phyloP scores from a whole-genome alignment of 2,888 invertebrate species.

The Campoplex capitator region DNA sequence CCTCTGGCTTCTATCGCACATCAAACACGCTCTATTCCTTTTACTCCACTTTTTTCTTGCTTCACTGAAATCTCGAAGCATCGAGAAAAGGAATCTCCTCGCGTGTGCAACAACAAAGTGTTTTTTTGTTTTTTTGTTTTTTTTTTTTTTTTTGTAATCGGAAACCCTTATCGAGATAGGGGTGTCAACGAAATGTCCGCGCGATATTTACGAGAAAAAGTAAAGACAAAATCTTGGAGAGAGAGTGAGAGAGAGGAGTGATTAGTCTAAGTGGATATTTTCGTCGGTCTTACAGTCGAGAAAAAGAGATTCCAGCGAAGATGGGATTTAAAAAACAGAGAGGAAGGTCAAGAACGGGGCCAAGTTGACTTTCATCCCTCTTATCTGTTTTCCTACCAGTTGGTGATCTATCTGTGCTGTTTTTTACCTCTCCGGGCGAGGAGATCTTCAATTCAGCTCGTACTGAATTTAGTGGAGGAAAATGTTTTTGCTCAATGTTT shows the following conservation, averaged over 20 bases:
- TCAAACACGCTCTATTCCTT: constrained; percentile 17
- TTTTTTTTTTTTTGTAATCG: not conserved
- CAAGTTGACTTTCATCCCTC: constrained; percentile 40
- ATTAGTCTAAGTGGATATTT: constrained; percentile 57
- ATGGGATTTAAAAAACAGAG: constrained; percentile 8
- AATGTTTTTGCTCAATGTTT: constrained; percentile 12
- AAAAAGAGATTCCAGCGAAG: constrained; percentile 13
- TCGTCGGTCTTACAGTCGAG: constrained; percentile 17
- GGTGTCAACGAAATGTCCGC: constrained; percentile 39
- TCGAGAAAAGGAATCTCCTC: not conserved
- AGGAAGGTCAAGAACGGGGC: constrained; percentile 29
- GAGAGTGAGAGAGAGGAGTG: not conserved
- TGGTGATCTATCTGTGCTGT: not conserved
- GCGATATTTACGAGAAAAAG: constrained; percentile 22
- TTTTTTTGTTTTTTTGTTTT: not conserved
- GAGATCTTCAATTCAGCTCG: constrained; percentile 47
- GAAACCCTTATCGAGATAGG: constrained; percentile 26
- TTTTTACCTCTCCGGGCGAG: constrained; percentile 30
- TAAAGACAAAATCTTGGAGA: not conserved
- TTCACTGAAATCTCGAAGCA: not conserved
- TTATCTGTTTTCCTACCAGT: constrained; percentile 27
- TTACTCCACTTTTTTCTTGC: constrained; percentile 14
- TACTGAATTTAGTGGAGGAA: constrained; percentile 3
- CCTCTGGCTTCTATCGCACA: constrained; percentile 19
- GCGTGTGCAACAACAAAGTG: not conserved